Evolutionary conservation across 2,888 invertebrate genomes (phyloP).

Genomic region (Rutpela maculata): DNA sequence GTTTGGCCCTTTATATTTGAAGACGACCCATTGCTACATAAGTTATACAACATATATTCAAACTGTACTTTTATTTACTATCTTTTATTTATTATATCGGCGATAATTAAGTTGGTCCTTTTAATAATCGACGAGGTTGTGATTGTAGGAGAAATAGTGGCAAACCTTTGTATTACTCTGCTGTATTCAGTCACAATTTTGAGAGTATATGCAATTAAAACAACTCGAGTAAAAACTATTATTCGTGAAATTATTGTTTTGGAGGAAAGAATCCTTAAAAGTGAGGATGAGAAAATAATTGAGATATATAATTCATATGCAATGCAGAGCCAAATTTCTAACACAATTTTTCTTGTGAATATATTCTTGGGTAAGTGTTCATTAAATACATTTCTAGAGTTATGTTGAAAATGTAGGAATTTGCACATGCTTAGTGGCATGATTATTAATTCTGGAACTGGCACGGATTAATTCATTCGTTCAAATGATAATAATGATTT

Average conservation of each 20-base stretch:
- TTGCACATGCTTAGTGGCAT: too few species aligned
- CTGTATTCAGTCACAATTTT: slow-evolving; percentile 53
- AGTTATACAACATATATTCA: slow-evolving; percentile 45
- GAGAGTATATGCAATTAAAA: slow-evolving; percentile 53
- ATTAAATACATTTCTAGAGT: neutral
- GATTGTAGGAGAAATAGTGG: slow-evolving; percentile 48
- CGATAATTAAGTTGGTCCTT: slow-evolving; percentile 43
- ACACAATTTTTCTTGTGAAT: slow-evolving; percentile 47
- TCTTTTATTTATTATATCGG: slow-evolving; percentile 41
- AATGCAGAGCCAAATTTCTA: slow-evolving; percentile 46
- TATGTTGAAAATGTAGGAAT: too few species aligned
- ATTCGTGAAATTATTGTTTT: slow-evolving; percentile 53
- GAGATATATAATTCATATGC: slow-evolving; percentile 50
- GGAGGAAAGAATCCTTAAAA: slow-evolving; percentile 50
- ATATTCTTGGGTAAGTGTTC: slow-evolving; percentile 49
- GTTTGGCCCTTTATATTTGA: slow-evolving; percentile 51
- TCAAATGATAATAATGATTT: too few species aligned
- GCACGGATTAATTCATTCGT: too few species aligned
- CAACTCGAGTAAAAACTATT: slow-evolving; percentile 45
- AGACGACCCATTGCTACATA: slow-evolving; percentile 42
- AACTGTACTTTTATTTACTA: slow-evolving; percentile 43
- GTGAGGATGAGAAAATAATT: slow-evolving; percentile 45
- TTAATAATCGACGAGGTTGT: slow-evolving; percentile 38
- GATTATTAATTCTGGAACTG: too few species aligned
- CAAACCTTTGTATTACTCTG: slow-evolving; percentile 55